Conservation (phyloP, 2,888 invertebrate genomes). For the Homarus gammarus region DNA sequence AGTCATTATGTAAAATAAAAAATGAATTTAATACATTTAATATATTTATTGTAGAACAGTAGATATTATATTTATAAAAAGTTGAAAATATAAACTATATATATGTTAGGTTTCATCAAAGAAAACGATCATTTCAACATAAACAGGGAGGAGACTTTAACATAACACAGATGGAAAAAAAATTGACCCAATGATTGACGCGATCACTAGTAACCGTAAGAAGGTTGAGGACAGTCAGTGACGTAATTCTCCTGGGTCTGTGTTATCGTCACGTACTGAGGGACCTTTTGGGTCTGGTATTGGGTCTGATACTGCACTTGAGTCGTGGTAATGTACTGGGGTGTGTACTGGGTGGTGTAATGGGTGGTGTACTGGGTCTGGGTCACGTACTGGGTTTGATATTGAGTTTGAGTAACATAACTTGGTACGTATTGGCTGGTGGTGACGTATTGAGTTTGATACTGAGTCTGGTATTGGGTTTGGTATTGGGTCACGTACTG, state of each 20-base stretch:
- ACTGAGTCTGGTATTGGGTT: constrained; percentile 62
- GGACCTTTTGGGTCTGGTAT: constrained; percentile 24
- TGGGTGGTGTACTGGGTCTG: constrained; percentile 14
- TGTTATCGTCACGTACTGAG: constrained; percentile 45
- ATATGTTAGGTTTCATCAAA: too few species aligned
- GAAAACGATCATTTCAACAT: too few species aligned
- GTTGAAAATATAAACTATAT: too few species aligned
- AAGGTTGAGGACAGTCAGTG: constrained; percentile 38
- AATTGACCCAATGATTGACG: too few species aligned
- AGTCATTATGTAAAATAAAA: too few species aligned
- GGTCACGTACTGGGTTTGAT: constrained; percentile 27
- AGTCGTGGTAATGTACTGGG: constrained; percentile 56
- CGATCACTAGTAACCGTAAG: too few species aligned
- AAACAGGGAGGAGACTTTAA: too few species aligned
- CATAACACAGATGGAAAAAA: too few species aligned
- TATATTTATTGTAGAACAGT: too few species aligned
- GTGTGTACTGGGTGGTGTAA: constrained; percentile 37
- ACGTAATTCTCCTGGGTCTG: constrained; percentile 43
- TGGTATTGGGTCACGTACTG: constrained; percentile 50
- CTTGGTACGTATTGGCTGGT: constrained; percentile 58
- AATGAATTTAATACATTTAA: too few species aligned
- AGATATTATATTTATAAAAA: too few species aligned
- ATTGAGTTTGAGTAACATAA: constrained; percentile 59
- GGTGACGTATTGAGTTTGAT: constrained; percentile 64
- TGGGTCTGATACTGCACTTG: constrained; percentile 54